A percentile compares a stretch with the other conserved stretches of the same genome.
phyloP scores from a whole-genome alignment of 2,113 vertebrate species.

The western clawed frog (Xenopus tropicalis) region UCB_Xtro_10.0 CM004447.2:958501-959000 shows the following conservation, averaged over 20 bases:
- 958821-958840: not conserved
- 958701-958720: conserved; percentile 20
- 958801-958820: conserved; percentile 19
- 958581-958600: conserved; percentile 48
- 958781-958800: conserved; percentile 42
- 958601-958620: conserved; percentile 56
- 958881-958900: not conserved
- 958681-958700: conserved; percentile 50
- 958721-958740: conserved; percentile 33
- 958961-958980: conserved; percentile 46
- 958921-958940: conserved; percentile 18
- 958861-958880: conserved; percentile 42
- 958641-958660: not conserved
- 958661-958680: conserved; percentile 50
- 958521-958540: conserved; percentile 53
- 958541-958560: conserved; percentile 31
- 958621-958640: conserved; percentile 51
- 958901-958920: conserved; percentile 10
- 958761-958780: conserved; percentile 44
- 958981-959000: conserved; percentile 56
- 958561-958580: conserved; percentile 41
- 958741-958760: conserved; percentile 42
- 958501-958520: conserved; percentile 52
- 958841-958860: conserved; percentile 25
- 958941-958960: conserved; percentile 48